Conservation (phyloP, 2,888 invertebrate species). For the Drosophila neutralis region DNA sequence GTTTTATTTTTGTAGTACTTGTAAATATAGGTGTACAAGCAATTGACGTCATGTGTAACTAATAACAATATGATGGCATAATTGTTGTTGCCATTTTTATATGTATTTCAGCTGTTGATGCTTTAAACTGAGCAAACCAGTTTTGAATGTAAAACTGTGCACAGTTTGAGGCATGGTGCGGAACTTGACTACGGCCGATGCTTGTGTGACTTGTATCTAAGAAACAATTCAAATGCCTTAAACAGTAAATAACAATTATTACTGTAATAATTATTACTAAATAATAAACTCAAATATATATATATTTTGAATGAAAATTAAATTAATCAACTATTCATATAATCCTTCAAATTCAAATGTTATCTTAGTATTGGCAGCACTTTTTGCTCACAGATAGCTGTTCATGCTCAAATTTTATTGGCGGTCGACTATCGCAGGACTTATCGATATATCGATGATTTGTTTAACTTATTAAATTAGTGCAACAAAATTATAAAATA, state of each 20-base stretch:
- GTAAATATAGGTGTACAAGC: background rate
- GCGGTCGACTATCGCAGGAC: background rate
- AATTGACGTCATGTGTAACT: constrained; percentile 30
- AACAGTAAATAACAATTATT: background rate
- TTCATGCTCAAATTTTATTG: constrained; percentile 3
- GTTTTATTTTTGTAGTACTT: background rate
- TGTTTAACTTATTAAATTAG: too few relatives aligned
- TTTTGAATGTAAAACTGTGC: constrained; percentile 13
- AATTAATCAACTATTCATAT: background rate
- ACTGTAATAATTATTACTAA: background rate
- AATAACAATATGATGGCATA: constrained; percentile 12
- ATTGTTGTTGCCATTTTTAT: constrained; percentile 9
- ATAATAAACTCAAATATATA: background rate
- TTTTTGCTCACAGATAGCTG: background rate
- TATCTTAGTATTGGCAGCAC: constrained; percentile 42
- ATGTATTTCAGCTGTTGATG: constrained; percentile 5
- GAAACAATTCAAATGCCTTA: background rate
- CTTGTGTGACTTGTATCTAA: background rate
- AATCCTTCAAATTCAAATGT: background rate
- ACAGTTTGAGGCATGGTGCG: constrained; percentile 14
- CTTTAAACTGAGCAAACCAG: constrained; percentile 5
- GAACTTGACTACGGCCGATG: constrained; percentile 2
- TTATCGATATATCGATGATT: constrained; percentile 5
- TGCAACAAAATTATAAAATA: background rate
- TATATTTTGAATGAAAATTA: background rate